phyloP scores from a whole-genome alignment of 2,888 invertebrate species.

The Drosophila ezoana region DNA sequence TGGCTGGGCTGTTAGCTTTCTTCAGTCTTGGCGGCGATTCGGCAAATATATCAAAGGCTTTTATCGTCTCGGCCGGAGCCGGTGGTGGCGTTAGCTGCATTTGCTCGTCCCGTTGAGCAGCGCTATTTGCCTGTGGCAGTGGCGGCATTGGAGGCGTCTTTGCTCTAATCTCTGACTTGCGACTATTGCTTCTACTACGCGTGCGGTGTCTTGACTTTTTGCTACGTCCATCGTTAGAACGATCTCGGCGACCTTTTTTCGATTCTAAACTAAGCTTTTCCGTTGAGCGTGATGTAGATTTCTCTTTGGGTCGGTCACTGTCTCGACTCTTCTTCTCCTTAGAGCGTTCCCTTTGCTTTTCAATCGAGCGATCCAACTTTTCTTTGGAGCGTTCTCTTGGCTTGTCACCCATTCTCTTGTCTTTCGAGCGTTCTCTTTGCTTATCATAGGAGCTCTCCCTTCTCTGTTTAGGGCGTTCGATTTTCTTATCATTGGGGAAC shows the following conservation, averaged over 20 bases:
- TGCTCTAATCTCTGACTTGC: slow-evolving; percentile 22
- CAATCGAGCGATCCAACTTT: slow-evolving; percentile 1
- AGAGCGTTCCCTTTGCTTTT: slow-evolving; percentile 4
- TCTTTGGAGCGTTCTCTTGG: slow-evolving; percentile 19
- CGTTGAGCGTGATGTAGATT: not conserved
- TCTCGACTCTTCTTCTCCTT: slow-evolving; percentile 13
- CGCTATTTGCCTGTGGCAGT: slow-evolving; percentile 18
- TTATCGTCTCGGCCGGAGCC: slow-evolving; percentile 10
- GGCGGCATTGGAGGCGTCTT: slow-evolving; percentile 57
- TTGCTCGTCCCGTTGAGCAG: slow-evolving; percentile 1
- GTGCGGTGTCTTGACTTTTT: slow-evolving; percentile 4
- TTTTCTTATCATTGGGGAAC: slow-evolving; percentile 5
- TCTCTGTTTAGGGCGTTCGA: slow-evolving; percentile 1
- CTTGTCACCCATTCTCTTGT: slow-evolving; percentile 8
- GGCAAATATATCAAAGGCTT: slow-evolving; percentile 76
- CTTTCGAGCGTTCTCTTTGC: slow-evolving; percentile 5
- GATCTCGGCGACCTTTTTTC: slow-evolving; percentile 12
- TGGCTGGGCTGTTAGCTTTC: slow-evolving; percentile 24
- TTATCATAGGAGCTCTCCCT: slow-evolving; percentile 7
- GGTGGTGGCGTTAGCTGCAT: slow-evolving; percentile 14
- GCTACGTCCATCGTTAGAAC: not conserved
- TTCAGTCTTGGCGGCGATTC: slow-evolving; percentile 76
- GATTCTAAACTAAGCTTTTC: not conserved
- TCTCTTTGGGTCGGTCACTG: slow-evolving; percentile 11
- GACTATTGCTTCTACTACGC: slow-evolving; percentile 35